A percentile compares a stretch with the other conserved stretches of the same genome.
These are phyloP conservation scores for Tenthredo mesomela DNA, from an alignment of 2,888 invertebrate species.

Conservation along the genomic window DNA sequence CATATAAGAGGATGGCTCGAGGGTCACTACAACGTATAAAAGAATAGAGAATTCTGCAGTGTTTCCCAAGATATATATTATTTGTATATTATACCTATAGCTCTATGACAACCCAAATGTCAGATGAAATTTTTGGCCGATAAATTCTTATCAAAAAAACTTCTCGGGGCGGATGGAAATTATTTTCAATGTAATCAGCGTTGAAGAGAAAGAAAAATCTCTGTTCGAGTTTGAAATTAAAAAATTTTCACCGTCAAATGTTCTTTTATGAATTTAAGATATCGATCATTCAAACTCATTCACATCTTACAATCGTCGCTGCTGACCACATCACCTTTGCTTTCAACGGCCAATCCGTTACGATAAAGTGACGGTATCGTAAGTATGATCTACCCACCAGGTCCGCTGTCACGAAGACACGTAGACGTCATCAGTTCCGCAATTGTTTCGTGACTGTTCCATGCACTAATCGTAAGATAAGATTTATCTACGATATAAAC, in stretches of 20 bases:
- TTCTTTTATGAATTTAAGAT: not conserved
- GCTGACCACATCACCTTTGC: constrained; percentile 26
- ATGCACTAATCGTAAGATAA: constrained; percentile 25
- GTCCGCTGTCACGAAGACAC: constrained; percentile 28
- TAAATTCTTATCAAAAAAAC: not conserved
- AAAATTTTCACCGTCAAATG: not conserved
- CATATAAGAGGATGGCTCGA: constrained; percentile 41
- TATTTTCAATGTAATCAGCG: not conserved
- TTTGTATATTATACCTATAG: not conserved
- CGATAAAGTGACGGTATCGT: constrained; percentile 41
- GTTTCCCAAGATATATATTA: not conserved
- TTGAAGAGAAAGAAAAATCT: not conserved
- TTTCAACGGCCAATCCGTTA: constrained; percentile 44
- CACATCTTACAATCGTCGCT: constrained; percentile 13
- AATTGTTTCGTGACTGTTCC: constrained; percentile 13
- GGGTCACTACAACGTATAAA: not conserved
- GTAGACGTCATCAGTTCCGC: constrained; percentile 1
- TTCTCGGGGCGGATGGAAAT: not conserved
- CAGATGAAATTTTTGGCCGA: not conserved
- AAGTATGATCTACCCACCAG: not conserved
- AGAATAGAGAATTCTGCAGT: not conserved
- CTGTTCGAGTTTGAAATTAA: not conserved
- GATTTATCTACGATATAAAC: constrained; percentile 5
- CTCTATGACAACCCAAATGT: not conserved
- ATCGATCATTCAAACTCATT: constrained; percentile 25